Base-by-base conservation (phyloP, 2,797 vertebrate genomes). In the Pseudochromis fuscus region DNA sequence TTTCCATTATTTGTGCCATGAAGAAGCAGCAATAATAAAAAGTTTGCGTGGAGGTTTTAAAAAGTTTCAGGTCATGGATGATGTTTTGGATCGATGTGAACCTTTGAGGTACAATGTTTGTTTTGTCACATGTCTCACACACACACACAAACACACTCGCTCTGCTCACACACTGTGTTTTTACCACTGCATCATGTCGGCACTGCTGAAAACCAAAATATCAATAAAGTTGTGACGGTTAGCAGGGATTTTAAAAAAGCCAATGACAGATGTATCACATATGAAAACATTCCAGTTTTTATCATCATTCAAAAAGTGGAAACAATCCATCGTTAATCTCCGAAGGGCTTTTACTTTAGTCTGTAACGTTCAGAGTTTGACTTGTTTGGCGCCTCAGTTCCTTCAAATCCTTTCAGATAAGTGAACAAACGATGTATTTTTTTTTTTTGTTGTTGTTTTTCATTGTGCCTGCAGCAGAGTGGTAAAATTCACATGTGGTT, bases 1-100 rank as follows among this genome's bases (percentile, higher is more conserved):
- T 88, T 94, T 92, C 86, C 93, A 88, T 95, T 94, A 68, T 95
- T 94, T 94, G 95, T 96, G 95, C 96, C 95, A 96, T 95, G 92
- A 91, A 93, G 94, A 94, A 91, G 89, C 93, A 96, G 94, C 95
- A 96, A 96, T 96, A 96, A 96, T 84, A 82, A 87, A 19, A 87
- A 71, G 69, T 83, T 81, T 73, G 74, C 52, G 62, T 87, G 82
- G 75, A 84, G 67, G 63, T 82, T 86, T 77, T 65, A 67, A 59
- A 48, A 58, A 7, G 68, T 75, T 55, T 85, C n/a, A 30, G 71
- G 38, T 68, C 42, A 3, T n/a, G 44, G 49, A 50, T 77, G 59
- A 72, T 16, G 68, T 64, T 62, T 72, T 72, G 30, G 53, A 62
- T 62, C 45, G 55, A 59, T 62, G 59, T 59, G 64, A 33, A 33